These are phyloP conservation scores for Phylloscopus collybita DNA, from an alignment of 2,797 vertebrate genomes.

Conservation along the genomic window DNA sequence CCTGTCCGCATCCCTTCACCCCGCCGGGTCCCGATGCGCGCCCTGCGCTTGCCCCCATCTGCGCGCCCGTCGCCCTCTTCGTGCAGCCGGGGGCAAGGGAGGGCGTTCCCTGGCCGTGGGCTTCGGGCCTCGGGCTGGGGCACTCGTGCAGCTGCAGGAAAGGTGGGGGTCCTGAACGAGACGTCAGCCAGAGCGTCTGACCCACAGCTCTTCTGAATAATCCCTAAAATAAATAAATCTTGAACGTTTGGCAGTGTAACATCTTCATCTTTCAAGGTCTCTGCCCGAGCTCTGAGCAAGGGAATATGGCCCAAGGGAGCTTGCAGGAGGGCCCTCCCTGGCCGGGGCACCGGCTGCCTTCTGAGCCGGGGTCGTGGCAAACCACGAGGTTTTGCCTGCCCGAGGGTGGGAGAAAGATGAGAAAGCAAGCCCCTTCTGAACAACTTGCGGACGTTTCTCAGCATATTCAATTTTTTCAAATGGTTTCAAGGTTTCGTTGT, in stretches of 20 bases:
- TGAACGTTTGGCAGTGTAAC: rapidly evolving
- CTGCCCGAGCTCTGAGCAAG: neutral
- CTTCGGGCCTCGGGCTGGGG: neutral
- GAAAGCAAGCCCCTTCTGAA: neutral
- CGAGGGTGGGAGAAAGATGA: too few species aligned
- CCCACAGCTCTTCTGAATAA: neutral
- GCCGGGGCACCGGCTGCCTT: neutral
- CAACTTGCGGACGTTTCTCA: rapidly evolving
- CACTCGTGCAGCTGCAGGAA: rapidly evolving
- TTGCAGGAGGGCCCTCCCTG: rapidly evolving
- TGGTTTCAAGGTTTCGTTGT: rapidly evolving
- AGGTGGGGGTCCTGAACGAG: rapidly evolving
- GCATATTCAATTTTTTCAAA: neutral
- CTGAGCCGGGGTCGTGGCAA: neutral
- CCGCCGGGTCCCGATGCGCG: rapidly evolving
- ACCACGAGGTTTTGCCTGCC: rapidly evolving
- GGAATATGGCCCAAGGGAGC: too few species aligned
- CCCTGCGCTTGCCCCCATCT: rapidly evolving
- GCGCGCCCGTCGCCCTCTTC: too few species aligned
- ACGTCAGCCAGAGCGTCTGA: rapidly evolving
- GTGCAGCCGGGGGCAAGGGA: neutral
- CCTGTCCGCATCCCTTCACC: neutral
- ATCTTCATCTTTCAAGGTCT: neutral
- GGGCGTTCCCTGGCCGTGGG: neutral
- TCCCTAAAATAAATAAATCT: neutral